Conservation (phyloP, 2,797 vertebrate genomes). For the Pogoniulus pusillus region DNA sequence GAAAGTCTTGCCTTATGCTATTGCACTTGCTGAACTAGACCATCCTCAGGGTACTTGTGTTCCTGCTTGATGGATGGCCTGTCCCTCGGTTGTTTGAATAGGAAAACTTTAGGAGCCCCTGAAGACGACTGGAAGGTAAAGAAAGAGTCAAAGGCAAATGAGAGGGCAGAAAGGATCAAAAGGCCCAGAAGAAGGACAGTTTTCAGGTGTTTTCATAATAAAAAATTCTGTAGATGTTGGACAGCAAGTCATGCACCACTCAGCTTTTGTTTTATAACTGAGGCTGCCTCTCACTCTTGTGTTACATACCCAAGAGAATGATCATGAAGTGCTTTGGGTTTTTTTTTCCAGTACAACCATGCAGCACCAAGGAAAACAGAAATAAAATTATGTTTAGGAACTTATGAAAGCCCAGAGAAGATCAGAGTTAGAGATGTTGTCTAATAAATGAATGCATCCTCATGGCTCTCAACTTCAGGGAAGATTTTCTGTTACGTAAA, state of each 20-base stretch:
- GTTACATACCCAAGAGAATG: neutral
- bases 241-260: neutral
- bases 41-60: neutral
- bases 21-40: neutral
- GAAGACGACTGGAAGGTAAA: neutral
- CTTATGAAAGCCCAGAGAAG: neutral
- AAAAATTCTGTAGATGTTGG: neutral
- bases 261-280: neutral
- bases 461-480: neutral
- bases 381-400: neutral
- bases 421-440: neutral
- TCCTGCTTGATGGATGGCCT: neutral
- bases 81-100: neutral
- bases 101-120: neutral
- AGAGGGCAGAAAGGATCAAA: neutral
- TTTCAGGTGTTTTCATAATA: constrained; percentile 12
- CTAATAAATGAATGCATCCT: neutral
- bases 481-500: neutral
- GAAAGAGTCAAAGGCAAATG: neutral
- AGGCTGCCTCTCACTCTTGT: neutral
- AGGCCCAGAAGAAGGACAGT: neutral
- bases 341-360: neutral
- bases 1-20: neutral
- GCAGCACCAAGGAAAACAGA: neutral
- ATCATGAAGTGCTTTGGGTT: neutral